These are phyloP conservation scores for Antitype chi DNA, from an alignment of 2,888 invertebrate species.

Conservation along the genomic window DNA sequence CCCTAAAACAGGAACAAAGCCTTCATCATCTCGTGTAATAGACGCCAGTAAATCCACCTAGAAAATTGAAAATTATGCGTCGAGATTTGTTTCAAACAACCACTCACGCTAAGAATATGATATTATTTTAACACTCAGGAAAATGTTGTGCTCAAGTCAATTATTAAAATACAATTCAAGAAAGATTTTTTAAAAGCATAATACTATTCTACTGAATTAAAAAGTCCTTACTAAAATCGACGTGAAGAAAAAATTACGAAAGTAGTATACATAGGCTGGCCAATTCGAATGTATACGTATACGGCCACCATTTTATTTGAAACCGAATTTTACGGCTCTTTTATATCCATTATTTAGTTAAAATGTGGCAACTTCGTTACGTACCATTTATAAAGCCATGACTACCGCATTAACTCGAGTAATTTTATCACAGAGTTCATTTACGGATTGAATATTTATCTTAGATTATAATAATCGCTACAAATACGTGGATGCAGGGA, in stretches of 20 bases:
- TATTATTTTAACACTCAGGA: slow-evolving; percentile 36
- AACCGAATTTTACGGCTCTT: neutral
- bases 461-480: neutral
- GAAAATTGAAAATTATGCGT: slow-evolving; percentile 74
- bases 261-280: neutral
- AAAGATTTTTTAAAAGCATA: neutral
- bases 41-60: slow-evolving; percentile 72
- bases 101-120: slow-evolving; percentile 39
- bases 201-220: neutral
- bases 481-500: too few species aligned
- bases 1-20: slow-evolving; percentile 75
- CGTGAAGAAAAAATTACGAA: neutral
- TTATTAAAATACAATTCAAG: slow-evolving; percentile 11
- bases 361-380: neutral
- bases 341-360: neutral
- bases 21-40: slow-evolving; percentile 73
- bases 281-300: neutral
- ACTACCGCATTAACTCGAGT: neutral
- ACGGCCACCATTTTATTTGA: neutral
- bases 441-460: neutral
- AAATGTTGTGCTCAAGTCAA: slow-evolving; percentile 37
- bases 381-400: neutral
- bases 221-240: neutral
- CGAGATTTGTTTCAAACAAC: slow-evolving; percentile 47
- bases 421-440: neutral